Base-by-base conservation (phyloP, 1,140 invertebrate species). In the Drosophila virilis region DNA sequence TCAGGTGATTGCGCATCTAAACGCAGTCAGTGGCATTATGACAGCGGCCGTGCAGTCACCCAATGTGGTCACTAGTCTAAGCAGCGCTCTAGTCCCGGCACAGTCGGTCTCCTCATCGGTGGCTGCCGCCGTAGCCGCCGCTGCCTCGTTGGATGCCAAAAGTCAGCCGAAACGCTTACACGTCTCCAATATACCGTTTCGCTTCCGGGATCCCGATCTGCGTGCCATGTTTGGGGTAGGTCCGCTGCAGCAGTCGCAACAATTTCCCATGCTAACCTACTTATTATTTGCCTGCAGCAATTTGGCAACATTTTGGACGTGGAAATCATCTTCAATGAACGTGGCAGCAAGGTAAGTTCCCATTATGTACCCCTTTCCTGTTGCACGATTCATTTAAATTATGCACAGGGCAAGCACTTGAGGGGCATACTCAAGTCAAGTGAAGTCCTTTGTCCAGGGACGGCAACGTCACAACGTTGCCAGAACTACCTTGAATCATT, bases 291-390 rank as follows among this genome's bases (percentile, higher is more conserved):
- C 43, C 64, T 64, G 32, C 69, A 99, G 97, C 97, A 98, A 97
- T 99, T 97, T 94, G 99, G 98, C 86, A 96, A 96, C 91, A 99
- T 99, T 92, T 95, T 99, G 92, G 98, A 99, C 94, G 98, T 99
- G 93, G 98, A 99, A 96, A 99, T 99, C 91, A 99, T 99, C 93
- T 99, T 99, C 95, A 99, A 99, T 94, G 98, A 99, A 94, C 94
- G 98, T 83, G 98, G 98, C 92, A 99, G 98, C 82, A 99, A 99
- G 98, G 98, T 99, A 96, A 96, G 96, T 93, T 64, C 6, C 13
- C 42, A 35, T 13, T 9, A 46, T 46, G 32, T 59, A 15, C 35
- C n/a, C 17, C 64, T 15, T 28, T 33, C 37, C 12, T 68, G 58
- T 74, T 74, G 67, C 68, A 75, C 66, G 67, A 74, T 51, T 70